Base-by-base conservation (phyloP, 1,140 invertebrate genomes). In the Eueides isabella region DNA sequence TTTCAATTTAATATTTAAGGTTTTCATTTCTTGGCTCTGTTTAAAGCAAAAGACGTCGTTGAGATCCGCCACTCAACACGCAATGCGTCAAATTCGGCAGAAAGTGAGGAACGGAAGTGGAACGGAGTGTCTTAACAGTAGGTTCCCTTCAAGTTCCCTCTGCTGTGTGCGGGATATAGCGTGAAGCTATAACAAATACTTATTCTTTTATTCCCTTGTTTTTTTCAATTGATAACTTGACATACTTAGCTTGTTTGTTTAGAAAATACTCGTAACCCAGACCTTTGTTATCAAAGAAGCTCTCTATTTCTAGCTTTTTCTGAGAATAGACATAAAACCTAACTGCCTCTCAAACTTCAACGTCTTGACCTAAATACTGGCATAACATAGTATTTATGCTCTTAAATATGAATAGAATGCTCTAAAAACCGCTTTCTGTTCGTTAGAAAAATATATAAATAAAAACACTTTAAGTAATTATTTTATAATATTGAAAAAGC, bases 211-310 rank as follows among this genome's bases (percentile, higher is more conserved):
- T 44, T 44, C 2, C n/a, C 41, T 44, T 44, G 7, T 44, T 19
- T 44, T 9, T 16, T 44, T 44, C 16, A n/a, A 44, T 44, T 44
- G 41, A 70, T 38, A 64, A 64, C 70, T 63, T 65, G 70, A 71
- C 70, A 35, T 33, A 48, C 26, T 64, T 71, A 12, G 44, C 41
- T 44, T 31, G 55, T 63, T 71, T 71, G 41, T 71, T 71, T 71
- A 64, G 38, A 71, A 33, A 71, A 35, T 65, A 12, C 61, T 41
- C 28, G 61, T 71, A 71, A 72, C 70, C 70, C 64, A 72, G 70
- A 72, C 70, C 70, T 72, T 72, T 66, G 62, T 72, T 70, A 61
- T 70, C 16, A 63, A 31, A 70, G 19, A 63, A 70, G 55, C 33
- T 33, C 35, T 28, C 61, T 23, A 23, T 41, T 67, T 61, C 48